phyloP scores from a whole-genome alignment of 2,888 invertebrate species.

The Exocentrus adspersus region DNA sequence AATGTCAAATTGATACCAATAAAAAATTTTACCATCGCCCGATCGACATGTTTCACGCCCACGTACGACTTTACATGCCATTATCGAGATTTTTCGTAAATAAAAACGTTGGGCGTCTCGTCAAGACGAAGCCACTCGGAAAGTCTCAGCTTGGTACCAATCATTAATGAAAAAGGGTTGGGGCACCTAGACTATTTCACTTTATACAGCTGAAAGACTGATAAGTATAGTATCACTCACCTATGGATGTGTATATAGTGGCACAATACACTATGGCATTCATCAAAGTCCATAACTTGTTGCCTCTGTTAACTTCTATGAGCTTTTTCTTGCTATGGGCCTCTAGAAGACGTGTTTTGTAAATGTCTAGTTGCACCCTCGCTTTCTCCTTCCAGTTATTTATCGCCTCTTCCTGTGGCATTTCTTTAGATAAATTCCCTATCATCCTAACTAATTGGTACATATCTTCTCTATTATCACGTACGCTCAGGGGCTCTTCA shows the following conservation, averaged over 20 bases:
- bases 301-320: constrained; percentile 58
- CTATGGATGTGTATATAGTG: constrained; percentile 90
- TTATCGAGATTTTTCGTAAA: no score
- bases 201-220: no score
- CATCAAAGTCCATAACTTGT: constrained; percentile 82
- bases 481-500: constrained; percentile 53
- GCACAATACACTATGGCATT: constrained; percentile 88
- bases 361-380: constrained; percentile 64
- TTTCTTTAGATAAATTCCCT: constrained; percentile 50
- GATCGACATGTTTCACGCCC: no score
- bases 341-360: constrained; percentile 65
- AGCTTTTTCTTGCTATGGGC: constrained; percentile 51
- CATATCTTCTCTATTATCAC: constrained; percentile 54
- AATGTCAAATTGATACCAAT: no score
- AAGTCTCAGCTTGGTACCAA: no score
- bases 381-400: constrained; percentile 66
- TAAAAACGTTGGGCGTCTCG: no score
- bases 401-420: constrained; percentile 53
- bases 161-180: no score
- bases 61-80: no score
- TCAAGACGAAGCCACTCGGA: no score
- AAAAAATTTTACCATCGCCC: no score
- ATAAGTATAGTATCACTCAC: constrained; percentile 65
- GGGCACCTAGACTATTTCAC: no score
- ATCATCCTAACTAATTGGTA: constrained; percentile 53